These are phyloP conservation scores for Hyaena hyaena DNA, from an alignment of 2,113 vertebrate species.

Conservation along the genomic window DNA sequence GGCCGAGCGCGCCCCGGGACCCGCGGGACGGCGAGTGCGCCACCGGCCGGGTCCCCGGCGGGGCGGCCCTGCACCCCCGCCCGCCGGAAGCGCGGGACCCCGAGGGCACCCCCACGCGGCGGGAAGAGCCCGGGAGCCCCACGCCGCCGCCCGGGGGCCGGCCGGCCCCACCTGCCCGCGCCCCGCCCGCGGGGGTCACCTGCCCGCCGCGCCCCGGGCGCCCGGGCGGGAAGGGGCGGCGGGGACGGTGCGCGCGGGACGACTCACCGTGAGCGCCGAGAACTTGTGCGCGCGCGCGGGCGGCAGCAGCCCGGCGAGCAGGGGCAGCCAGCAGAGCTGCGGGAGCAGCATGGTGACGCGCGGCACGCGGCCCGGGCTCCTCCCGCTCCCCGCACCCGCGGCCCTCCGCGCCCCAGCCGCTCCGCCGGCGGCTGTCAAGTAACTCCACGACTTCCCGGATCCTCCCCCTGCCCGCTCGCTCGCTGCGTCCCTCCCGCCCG, in stretches of 20 bases:
- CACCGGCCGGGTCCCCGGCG: rapidly evolving
- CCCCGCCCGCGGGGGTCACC: neutral
- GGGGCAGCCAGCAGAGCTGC: slow-evolving; percentile 77
- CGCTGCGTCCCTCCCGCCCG: neutral
- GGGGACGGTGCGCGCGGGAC: neutral
- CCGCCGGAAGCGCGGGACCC: rapidly evolving
- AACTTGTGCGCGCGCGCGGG: slow-evolving; percentile 85
- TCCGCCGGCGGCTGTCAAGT: slow-evolving; percentile 66
- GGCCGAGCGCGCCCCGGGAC: neutral
- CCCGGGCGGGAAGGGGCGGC: rapidly evolving
- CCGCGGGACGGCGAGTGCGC: neutral
- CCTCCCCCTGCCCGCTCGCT: neutral
- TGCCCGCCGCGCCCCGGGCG: neutral
- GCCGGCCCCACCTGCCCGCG: neutral
- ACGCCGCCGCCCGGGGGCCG: rapidly evolving
- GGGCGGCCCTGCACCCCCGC: rapidly evolving
- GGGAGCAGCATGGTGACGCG: slow-evolving; percentile 80
- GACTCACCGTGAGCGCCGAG: slow-evolving; percentile 88
- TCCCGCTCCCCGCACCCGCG: neutral
- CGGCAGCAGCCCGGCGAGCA: slow-evolving; percentile 80
- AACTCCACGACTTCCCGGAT: neutral
- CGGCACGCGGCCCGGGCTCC: neutral
- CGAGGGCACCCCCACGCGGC: neutral
- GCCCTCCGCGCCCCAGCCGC: neutral
- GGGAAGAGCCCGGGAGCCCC: rapidly evolving